Evolutionary conservation across 37 sponge, comb jelly and placozoan genomes (phyloP).

Genomic region (Geodia barretti): DNA sequence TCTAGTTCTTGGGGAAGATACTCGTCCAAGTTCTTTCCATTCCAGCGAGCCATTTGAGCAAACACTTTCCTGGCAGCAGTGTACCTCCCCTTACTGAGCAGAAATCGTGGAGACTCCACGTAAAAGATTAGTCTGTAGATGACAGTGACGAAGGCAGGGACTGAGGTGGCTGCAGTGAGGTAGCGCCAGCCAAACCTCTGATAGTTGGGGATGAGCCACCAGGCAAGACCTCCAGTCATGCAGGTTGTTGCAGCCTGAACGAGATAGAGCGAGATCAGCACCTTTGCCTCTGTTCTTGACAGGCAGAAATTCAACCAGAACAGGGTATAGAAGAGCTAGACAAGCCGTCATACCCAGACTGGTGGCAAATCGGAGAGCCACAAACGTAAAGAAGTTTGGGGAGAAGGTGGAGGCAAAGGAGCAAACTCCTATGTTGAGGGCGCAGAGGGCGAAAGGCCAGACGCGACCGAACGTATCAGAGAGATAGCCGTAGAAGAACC

Average conservation of each 20-base stretch:
- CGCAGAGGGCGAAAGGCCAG: constrained; percentile 47
- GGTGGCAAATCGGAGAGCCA: constrained; percentile 20
- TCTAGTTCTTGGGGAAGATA: neutral
- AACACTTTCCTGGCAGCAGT: constrained; percentile 11
- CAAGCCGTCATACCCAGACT: constrained; percentile 28
- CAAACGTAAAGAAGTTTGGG: constrained; percentile 17
- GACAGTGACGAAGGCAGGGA: constrained; percentile 18
- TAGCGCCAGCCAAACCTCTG: constrained; percentile 46
- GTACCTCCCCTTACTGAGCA: constrained; percentile 8
- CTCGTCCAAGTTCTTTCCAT: constrained; percentile 14
- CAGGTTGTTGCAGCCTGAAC: constrained; percentile 5
- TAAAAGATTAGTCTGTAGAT: constrained; percentile 23
- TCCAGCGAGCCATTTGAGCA: neutral
- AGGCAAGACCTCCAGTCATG: constrained; percentile 26
- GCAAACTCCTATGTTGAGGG: constrained; percentile 2
- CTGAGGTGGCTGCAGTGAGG: constrained; percentile 2
- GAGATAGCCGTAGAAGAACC: constrained; percentile 11
- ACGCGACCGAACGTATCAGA: constrained; percentile 40
- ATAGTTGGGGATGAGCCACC: constrained; percentile 56
- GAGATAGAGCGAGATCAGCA: neutral
- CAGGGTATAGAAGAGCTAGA: constrained; percentile 4
- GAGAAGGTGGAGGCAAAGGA: constrained; percentile 53
- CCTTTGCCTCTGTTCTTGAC: constrained; percentile 38
- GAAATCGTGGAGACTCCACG: constrained; percentile 43
- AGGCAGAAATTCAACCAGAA: constrained; percentile 53